Percentiles rank a stretch among this genome's conserved stretches.
These are phyloP conservation scores for Brachymystax lenok DNA, from an alignment of 2,797 vertebrate species.

Conservation along the genomic window DNA sequence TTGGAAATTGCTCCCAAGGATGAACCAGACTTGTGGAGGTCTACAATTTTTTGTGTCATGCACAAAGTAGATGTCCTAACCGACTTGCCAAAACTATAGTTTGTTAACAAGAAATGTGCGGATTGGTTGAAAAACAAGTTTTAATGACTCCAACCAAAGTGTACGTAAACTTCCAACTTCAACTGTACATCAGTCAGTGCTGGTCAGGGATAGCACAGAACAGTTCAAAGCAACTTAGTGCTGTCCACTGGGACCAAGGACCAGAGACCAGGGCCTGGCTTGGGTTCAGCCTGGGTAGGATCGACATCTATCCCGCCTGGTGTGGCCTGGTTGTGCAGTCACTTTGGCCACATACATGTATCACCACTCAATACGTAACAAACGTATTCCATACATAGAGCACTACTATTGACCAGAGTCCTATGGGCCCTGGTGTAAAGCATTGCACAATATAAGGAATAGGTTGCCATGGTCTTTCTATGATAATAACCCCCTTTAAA, in stretches of 20 bases:
- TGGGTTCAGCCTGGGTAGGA: constrained; percentile 59
- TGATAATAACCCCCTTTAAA: constrained; percentile 13
- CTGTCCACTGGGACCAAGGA: constrained; percentile 41
- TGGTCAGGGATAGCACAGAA: constrained; percentile 41
- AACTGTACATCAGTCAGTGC: constrained; percentile 31
- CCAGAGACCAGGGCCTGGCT: constrained; percentile 28
- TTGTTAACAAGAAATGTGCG: too few relatives aligned
- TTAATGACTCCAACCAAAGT: too few relatives aligned
- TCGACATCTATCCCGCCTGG: constrained; percentile 34
- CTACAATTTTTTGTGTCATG: too few relatives aligned
- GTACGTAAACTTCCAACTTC: too few relatives aligned
- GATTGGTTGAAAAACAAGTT: too few relatives aligned
- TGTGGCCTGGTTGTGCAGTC: constrained; percentile 49
- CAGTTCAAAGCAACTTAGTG: constrained; percentile 17
- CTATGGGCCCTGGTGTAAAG: background rate
- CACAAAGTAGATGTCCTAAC: too few relatives aligned
- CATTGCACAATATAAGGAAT: background rate
- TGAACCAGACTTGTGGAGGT: too few relatives aligned
- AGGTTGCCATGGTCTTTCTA: constrained; percentile 24
- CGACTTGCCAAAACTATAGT: too few relatives aligned
- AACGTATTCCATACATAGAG: background rate
- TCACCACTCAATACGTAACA: background rate
- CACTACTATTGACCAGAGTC: too few relatives aligned
- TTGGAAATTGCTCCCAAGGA: too few relatives aligned
- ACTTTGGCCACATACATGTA: constrained; percentile 42